phyloP scores from a whole-genome alignment of 2,797 vertebrate genomes.

The Kryptopterus vitreolus region DNA sequence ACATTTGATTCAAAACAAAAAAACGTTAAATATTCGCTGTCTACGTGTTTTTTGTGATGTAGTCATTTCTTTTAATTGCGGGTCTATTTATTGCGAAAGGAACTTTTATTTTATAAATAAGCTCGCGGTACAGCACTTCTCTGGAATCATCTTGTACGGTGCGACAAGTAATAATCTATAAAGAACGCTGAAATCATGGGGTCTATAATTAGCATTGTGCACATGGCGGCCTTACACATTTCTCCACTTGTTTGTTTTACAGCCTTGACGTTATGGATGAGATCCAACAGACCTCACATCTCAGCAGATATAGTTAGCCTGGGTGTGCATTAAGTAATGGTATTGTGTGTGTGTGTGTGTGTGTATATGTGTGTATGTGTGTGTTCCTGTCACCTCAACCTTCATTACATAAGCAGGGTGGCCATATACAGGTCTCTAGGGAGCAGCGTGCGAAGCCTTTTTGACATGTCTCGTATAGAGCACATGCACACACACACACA shows the following conservation, averaged over 20 bases:
- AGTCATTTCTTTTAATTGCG: background rate
- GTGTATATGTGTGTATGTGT: conserved; percentile 3
- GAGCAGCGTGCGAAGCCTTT: conserved; percentile 28
- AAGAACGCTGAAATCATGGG: background rate
- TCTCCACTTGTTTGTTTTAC: conserved; percentile 9
- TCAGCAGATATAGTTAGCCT: conserved; percentile 41
- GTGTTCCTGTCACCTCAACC: conserved; percentile 36
- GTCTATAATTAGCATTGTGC: conserved; percentile 1
- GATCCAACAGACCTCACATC: conserved; percentile 36
- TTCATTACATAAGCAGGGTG: conserved; percentile 55
- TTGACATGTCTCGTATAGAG: conserved; percentile 34
- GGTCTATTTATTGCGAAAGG: background rate
- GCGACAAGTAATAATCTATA: background rate
- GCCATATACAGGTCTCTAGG: conserved; percentile 40
- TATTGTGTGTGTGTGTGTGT: conserved; percentile 11
- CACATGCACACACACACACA: conserved; percentile 34
- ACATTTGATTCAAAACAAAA: background rate
- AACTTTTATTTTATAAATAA: background rate
- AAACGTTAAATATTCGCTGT: background rate
- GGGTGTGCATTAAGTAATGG: conserved; percentile 45
- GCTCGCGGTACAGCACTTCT: too few relatives aligned
- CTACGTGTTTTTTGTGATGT: background rate
- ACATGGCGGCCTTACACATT: conserved; percentile 14
- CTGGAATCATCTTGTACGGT: background rate
- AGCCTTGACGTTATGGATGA: conserved; percentile 26